These are phyloP conservation scores for Zootoca vivipara DNA, from an alignment of 2,113 vertebrate species.

Conservation along the genomic window DNA sequence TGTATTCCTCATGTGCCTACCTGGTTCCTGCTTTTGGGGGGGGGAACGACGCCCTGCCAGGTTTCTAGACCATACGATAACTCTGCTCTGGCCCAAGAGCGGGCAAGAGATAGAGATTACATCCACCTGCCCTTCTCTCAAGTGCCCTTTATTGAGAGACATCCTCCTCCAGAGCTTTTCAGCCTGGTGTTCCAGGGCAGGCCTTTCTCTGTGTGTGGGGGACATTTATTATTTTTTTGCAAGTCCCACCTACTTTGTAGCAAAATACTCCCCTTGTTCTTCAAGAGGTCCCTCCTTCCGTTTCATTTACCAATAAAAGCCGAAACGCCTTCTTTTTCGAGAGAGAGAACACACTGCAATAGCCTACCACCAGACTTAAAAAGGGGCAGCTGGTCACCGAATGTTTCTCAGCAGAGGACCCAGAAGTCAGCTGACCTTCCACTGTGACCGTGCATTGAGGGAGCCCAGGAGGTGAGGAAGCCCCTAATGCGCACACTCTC, in stretches of 20 bases:
- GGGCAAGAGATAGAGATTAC: slow-evolving; percentile 12
- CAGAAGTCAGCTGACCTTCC: slow-evolving; percentile 53
- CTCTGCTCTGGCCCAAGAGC: slow-evolving; percentile 24
- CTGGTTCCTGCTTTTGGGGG: slow-evolving; percentile 15
- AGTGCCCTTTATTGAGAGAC: slow-evolving; percentile 32
- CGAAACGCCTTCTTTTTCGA: slow-evolving; percentile 31
- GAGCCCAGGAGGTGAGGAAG: neutral
- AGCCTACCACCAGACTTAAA: fast-evolving
- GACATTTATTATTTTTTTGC: slow-evolving; percentile 11
- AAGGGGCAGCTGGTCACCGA: slow-evolving; percentile 5
- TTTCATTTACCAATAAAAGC: slow-evolving; percentile 39
- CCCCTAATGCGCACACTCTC: neutral
- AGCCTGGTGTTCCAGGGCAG: slow-evolving; percentile 23
- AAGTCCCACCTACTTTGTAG: slow-evolving; percentile 37
- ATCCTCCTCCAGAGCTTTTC: slow-evolving; percentile 6
- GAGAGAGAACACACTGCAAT: slow-evolving; percentile 17
- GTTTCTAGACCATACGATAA: slow-evolving; percentile 18
- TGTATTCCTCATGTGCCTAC: slow-evolving; percentile 38
- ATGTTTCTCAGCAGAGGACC: neutral
- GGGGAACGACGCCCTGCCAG: slow-evolving; percentile 23
- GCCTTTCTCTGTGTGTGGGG: slow-evolving; percentile 14
- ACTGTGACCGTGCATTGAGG: slow-evolving; percentile 59
- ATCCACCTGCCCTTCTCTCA: slow-evolving; percentile 32
- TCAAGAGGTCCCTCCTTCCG: slow-evolving; percentile 26
- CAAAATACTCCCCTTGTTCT: slow-evolving; percentile 25